These are phyloP conservation scores for Patella depressa DNA, from an alignment of 2,888 invertebrate species.

Conservation along the genomic window DNA sequence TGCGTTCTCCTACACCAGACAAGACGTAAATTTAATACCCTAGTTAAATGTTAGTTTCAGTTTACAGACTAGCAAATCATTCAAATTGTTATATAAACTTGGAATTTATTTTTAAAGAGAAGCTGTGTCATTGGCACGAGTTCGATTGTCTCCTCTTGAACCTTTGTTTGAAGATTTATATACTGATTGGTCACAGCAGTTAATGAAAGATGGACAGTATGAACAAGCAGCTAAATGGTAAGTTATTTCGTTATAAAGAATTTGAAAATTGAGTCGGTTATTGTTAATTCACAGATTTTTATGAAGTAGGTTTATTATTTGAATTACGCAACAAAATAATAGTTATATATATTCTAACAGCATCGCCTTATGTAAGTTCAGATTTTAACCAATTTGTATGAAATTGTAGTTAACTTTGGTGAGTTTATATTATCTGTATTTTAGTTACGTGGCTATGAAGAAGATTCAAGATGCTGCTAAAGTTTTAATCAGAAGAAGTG, in stretches of 20 bases:
- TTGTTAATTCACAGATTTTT: too few species aligned
- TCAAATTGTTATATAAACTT: background rate
- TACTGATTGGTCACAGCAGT: constrained; percentile 64
- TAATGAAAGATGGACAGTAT: constrained; percentile 67
- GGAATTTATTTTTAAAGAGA: constrained; percentile 65
- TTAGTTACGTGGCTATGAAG: constrained; percentile 75
- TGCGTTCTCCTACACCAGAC: too few species aligned
- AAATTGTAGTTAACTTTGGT: too few species aligned
- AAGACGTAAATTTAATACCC: too few species aligned
- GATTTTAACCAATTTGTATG: too few species aligned
- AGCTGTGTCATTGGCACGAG: constrained; percentile 70
- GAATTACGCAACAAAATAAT: too few species aligned
- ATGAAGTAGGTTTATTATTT: too few species aligned
- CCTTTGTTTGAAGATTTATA: constrained; percentile 65
- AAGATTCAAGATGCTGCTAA: constrained; percentile 78
- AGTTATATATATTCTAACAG: too few species aligned
- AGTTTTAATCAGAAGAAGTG: constrained; percentile 75
- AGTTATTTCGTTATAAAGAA: constrained; percentile 14
- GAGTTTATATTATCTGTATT: constrained; percentile 22
- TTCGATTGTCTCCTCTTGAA: constrained; percentile 67
- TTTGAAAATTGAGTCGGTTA: background rate
- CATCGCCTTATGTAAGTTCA: too few species aligned
- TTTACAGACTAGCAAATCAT: background rate
- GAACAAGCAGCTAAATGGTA: constrained; percentile 72
- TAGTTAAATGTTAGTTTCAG: too few species aligned